A percentile compares a stretch with the other conserved stretches of the same genome.
These are phyloP conservation scores for Ochropacha duplaris DNA, from an alignment of 2,888 invertebrate species.

Conservation along the genomic window DNA sequence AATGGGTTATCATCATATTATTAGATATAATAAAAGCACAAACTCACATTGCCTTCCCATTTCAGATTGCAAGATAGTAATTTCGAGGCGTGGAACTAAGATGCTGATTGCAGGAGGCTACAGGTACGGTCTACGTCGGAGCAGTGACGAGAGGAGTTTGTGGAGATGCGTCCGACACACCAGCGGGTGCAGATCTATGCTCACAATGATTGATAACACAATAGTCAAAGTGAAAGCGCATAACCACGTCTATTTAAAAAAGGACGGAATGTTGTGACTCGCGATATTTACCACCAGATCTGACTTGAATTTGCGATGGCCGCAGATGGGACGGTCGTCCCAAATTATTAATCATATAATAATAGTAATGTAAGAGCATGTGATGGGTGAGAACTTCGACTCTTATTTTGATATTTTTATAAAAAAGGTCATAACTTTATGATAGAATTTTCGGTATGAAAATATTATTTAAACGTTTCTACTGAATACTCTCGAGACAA, in stretches of 20 bases:
- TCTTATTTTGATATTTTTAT: no score
- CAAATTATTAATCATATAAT: no score
- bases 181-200: conserved; percentile 33
- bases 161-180: conserved; percentile 35
- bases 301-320: no score
- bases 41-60: conserved; percentile 5
- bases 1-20: no score
- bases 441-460: no score
- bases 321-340: no score
- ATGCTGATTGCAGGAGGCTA: conserved; percentile 28
- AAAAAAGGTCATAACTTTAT: no score
- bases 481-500: no score
- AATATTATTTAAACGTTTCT: no score
- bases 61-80: conserved; percentile 17
- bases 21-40: not conserved
- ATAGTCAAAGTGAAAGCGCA: conserved; percentile 23
- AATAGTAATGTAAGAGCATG: no score
- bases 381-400: no score
- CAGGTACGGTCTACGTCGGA: conserved; percentile 23
- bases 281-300: no score
- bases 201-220: conserved; percentile 21
- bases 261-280: not conserved
- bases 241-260: conserved; percentile 18
- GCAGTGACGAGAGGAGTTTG: conserved; percentile 15
- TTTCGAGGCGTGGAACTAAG: conserved; percentile 25